Evolutionary conservation across 2,888 invertebrate genomes (phyloP).

Genomic region (Neria commutata): DNA sequence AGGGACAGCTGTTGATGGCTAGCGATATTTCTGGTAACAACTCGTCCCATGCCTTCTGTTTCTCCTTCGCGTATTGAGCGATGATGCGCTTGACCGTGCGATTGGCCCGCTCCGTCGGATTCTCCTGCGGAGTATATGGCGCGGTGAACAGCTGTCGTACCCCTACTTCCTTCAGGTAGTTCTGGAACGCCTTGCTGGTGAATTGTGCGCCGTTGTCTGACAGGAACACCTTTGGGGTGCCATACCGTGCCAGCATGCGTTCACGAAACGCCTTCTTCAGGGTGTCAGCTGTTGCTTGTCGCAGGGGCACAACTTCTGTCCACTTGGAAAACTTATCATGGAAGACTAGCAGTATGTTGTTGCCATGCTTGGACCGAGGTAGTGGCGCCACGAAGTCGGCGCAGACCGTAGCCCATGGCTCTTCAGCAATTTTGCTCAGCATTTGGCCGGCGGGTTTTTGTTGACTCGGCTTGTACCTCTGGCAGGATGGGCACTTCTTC

Average conservation of each 20-base stretch:
- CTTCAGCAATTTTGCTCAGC: too few relatives aligned
- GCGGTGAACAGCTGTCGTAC: slow-evolving; percentile 7
- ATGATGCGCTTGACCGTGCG: slow-evolving; percentile 10
- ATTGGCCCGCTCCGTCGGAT: slow-evolving; percentile 7
- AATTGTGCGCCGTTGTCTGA: slow-evolving; percentile 7
- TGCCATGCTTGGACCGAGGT: slow-evolving; percentile 11
- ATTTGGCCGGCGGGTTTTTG: too few relatives aligned
- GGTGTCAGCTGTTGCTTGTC: slow-evolving; percentile 6
- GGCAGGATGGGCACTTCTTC: too few relatives aligned
- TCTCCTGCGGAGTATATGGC: slow-evolving; percentile 13
- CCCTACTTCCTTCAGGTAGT: neutral
- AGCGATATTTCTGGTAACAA: neutral
- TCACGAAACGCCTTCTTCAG: slow-evolving; percentile 9
- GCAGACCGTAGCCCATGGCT: neutral
- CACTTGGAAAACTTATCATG: slow-evolving; percentile 14
- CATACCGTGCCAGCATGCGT: neutral
- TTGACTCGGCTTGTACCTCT: slow-evolving; percentile 5
- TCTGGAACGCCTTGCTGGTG: neutral
- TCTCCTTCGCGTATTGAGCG: neutral
- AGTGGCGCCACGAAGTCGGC: slow-evolving; percentile 16
- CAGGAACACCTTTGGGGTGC: neutral
- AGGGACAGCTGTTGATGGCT: neutral
- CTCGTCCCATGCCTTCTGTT: neutral
- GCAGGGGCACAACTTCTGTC: slow-evolving; percentile 11
- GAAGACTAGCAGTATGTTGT: slow-evolving; percentile 6